A percentile compares a stretch with the other conserved stretches of the same genome.
These are phyloP conservation scores for Dolichotis patagonum DNA, from an alignment of 2,113 vertebrate species.

Conservation along the genomic window DNA sequence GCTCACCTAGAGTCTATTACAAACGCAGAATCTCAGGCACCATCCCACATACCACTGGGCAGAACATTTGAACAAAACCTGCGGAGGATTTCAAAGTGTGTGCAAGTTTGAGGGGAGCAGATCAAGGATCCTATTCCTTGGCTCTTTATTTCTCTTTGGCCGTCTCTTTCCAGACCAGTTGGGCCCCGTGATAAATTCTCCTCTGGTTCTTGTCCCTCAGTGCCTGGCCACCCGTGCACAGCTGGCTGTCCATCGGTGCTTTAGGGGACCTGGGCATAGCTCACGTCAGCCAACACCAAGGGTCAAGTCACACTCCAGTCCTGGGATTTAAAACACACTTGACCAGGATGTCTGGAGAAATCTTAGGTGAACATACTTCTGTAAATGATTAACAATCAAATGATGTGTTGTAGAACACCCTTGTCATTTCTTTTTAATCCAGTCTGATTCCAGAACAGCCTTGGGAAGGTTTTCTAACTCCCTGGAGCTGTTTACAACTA, in stretches of 20 bases:
- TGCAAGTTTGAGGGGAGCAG: background rate
- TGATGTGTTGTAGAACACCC: accelerated
- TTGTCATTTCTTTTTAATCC: background rate
- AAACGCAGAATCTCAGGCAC: background rate
- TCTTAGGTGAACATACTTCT: accelerated
- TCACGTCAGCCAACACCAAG: background rate
- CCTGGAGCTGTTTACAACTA: background rate
- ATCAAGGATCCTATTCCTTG: background rate
- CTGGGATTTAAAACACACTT: background rate
- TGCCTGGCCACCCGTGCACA: background rate
- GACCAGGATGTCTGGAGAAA: background rate
- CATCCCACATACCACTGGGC: background rate
- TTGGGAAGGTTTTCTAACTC: background rate
- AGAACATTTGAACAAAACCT: background rate
- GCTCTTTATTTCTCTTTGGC: background rate
- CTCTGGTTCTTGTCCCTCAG: background rate
- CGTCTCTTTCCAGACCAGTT: background rate
- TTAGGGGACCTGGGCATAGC: background rate
- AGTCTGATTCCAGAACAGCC: accelerated
- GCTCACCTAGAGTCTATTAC: background rate
- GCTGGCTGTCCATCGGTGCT: background rate
- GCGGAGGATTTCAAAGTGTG: background rate
- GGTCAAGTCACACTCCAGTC: background rate
- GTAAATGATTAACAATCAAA: accelerated
- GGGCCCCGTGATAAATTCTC: background rate